These are phyloP conservation scores for Psittacara wagleri DNA, from an alignment of 2,113 vertebrate genomes.

Conservation along the genomic window DNA sequence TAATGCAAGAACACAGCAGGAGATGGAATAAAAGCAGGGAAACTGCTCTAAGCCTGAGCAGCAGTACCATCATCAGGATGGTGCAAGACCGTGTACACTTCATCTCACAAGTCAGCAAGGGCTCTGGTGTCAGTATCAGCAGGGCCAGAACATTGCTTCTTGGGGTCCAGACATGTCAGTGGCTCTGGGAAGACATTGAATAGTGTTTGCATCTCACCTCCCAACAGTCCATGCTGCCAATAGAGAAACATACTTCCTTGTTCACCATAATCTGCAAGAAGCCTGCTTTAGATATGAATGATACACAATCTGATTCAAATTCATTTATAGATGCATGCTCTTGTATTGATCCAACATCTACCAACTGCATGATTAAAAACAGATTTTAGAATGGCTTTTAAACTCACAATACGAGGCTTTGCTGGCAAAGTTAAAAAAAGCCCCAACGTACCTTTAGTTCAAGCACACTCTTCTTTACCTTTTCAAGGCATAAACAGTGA, in stretches of 20 bases:
- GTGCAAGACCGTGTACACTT: background rate
- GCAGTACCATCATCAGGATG: background rate
- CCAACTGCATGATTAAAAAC: background rate
- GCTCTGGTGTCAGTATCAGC: background rate
- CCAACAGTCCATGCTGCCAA: background rate
- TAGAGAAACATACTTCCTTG: background rate
- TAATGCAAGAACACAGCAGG: background rate
- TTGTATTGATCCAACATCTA: background rate
- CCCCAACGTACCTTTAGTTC: background rate
- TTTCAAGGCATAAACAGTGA: background rate
- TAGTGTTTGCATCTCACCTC: background rate
- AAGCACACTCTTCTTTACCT: background rate
- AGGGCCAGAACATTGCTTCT: background rate
- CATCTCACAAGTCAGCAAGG: background rate
- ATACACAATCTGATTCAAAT: background rate
- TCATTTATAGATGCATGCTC: background rate
- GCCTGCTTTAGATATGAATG: background rate
- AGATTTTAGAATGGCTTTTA: background rate
- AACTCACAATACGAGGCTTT: background rate
- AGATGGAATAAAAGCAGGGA: background rate
- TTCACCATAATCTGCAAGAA: background rate
- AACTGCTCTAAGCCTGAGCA: background rate
- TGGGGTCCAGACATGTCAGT: background rate
- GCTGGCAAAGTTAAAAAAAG: background rate
- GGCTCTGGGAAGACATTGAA: background rate